Evolutionary conservation across 1,140 invertebrate species (phyloP).

Genomic region (Augochlora pura): DNA sequence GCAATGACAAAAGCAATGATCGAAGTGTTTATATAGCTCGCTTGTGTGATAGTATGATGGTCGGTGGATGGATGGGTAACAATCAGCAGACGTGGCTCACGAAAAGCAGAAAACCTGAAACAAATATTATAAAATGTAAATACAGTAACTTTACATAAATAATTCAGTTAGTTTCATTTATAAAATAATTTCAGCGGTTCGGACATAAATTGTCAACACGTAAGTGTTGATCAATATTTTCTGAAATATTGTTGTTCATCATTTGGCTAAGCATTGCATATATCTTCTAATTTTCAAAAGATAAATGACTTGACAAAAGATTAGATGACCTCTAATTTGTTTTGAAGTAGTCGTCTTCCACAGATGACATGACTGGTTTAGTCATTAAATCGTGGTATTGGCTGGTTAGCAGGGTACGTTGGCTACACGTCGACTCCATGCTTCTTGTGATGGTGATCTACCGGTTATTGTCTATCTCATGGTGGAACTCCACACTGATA

Average conservation of each 20-base stretch:
- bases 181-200: no score
- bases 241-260: constrained; percentile 59
- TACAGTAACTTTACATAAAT: not conserved
- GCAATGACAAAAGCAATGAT: constrained; percentile 99
- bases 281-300: not conserved
- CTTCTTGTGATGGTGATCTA: no score
- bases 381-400: no score
- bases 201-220: no score
- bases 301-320: constrained; percentile 83
- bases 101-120: constrained; percentile 95
- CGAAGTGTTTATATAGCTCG: constrained; percentile 99
- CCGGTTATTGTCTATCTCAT: no score
- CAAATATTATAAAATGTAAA: constrained; percentile 40
- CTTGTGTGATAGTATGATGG: constrained; percentile 99
- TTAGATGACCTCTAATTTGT: no score
- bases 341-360: no score
- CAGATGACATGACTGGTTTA: no score
- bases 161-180: no score
- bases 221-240: constrained; percentile 59
- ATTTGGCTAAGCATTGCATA: not conserved
- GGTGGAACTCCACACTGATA: no score
- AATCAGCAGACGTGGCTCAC: constrained; percentile 97
- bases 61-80: constrained; percentile 98
- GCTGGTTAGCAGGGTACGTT: no score
- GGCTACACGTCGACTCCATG: no score